Percentiles rank a stretch among this genome's conserved stretches.
These are phyloP conservation scores for Desmophyllum pertusum DNA, from an alignment of 92 coral and sea anemone genomes.

Conservation along the genomic window DNA sequence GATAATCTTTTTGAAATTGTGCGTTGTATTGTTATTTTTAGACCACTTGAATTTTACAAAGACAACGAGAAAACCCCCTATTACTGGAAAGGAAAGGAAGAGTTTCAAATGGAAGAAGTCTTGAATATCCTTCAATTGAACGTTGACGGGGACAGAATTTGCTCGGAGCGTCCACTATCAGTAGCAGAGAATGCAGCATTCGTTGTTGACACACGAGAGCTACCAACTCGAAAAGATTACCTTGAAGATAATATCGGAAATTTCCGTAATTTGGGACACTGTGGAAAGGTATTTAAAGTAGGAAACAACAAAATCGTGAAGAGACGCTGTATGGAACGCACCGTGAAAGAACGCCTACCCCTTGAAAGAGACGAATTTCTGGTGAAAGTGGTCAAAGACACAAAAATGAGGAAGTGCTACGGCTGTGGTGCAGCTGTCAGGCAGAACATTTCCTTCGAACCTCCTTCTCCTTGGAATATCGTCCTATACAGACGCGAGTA, in stretches of 20 bases:
- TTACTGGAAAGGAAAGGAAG: slow-evolving; percentile 35
- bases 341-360: slow-evolving; percentile 26
- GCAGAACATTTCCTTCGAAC: slow-evolving; percentile 6
- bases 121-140: slow-evolving; percentile 11
- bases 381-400: slow-evolving; percentile 51
- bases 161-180: slow-evolving; percentile 33
- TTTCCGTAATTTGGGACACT: slow-evolving; percentile 50
- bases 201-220: slow-evolving; percentile 31
- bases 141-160: slow-evolving; percentile 42
- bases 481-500: slow-evolving; percentile 46
- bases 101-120: slow-evolving; percentile 7
- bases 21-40: no score
- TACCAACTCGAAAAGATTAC: slow-evolving; percentile 31
- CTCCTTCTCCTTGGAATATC: slow-evolving; percentile 61
- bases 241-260: slow-evolving; percentile 35
- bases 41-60: slow-evolving; percentile 22
- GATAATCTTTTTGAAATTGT: no score
- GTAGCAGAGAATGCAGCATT: slow-evolving; percentile 49
- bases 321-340: background rate
- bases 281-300: slow-evolving; percentile 28
- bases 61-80: slow-evolving; percentile 28
- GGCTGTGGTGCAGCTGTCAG: slow-evolving; percentile 64
- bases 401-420: slow-evolving; percentile 55
- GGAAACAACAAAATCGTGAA: background rate
- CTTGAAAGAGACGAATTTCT: no score